Conservation (phyloP, 1,140 invertebrate genomes). For the Philotrypesis tridentata region DNA sequence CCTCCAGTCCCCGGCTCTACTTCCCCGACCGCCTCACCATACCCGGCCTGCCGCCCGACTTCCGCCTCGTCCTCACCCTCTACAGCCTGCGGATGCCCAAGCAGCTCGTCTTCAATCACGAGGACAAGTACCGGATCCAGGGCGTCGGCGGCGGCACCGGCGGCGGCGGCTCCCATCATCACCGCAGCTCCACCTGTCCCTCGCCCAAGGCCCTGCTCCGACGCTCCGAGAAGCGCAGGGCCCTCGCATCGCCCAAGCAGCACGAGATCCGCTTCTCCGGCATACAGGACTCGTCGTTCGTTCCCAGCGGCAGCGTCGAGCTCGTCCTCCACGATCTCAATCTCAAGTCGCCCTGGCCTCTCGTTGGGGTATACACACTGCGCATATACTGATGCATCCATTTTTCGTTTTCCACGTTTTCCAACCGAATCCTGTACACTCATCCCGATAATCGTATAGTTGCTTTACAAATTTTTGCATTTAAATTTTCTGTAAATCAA, state of each 20-base stretch:
- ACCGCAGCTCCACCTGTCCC: conserved; percentile 52
- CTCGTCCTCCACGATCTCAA: conserved; percentile 53
- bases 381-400: too few relatives aligned
- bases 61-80: conserved; percentile 11
- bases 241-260: conserved; percentile 34
- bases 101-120: conserved; percentile 47
- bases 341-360: conserved; percentile 56
- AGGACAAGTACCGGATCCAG: conserved; percentile 59
- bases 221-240: conserved; percentile 26
- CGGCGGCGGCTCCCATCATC: too few relatives aligned
- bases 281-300: conserved; percentile 54
- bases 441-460: too few relatives aligned
- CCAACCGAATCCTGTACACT: too few relatives aligned
- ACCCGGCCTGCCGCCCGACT: conserved; percentile 58
- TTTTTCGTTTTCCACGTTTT: too few relatives aligned
- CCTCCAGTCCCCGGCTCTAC: conserved; percentile 51
- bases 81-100: conserved; percentile 56
- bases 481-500: too few relatives aligned
- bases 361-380: conserved; percentile 58
- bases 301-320: conserved; percentile 54
- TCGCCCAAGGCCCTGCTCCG: conserved; percentile 58
- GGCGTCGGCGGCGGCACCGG: background rate
- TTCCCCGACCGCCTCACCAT: conserved; percentile 58
- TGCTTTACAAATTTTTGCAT: too few relatives aligned
- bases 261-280: conserved; percentile 24